Percentiles rank a stretch among this genome's conserved stretches.
phyloP scores from a whole-genome alignment of 2,113 vertebrate genomes.

The Chloebia gouldiae region DNA sequence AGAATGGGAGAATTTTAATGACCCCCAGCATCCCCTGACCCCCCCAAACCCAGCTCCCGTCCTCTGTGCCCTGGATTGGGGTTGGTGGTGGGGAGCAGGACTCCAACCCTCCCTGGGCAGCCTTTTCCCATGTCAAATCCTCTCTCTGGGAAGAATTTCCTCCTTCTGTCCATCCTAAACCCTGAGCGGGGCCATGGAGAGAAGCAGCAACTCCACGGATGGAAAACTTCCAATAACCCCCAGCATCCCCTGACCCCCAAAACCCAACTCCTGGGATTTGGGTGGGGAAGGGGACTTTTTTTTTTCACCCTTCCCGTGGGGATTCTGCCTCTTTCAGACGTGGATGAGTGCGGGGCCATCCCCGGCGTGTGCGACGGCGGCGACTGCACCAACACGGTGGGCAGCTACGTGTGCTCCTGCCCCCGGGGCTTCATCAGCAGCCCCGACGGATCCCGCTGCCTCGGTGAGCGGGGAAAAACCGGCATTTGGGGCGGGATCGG shows the following conservation, averaged over 20 bases:
- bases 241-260: neutral
- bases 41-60: rapidly evolving
- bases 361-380: constrained; percentile 89
- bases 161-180: neutral
- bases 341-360: constrained; percentile 87
- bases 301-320: too few species aligned
- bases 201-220: neutral
- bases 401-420: constrained; percentile 95
- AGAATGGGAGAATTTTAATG: rapidly evolving
- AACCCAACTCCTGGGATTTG: rapidly evolving
- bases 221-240: rapidly evolving
- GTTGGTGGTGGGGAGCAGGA: rapidly evolving
- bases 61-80: too few species aligned
- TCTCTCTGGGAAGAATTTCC: neutral
- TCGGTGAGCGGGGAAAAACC: constrained; percentile 78
- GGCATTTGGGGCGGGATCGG: rapidly evolving
- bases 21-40: rapidly evolving
- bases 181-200: neutral
- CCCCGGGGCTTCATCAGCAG: constrained; percentile 89
- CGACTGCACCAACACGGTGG: constrained; percentile 94
- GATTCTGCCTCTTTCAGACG: constrained; percentile 74
- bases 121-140: neutral
- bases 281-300: neutral
- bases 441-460: constrained; percentile 90
- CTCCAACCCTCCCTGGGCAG: neutral